Evolutionary conservation across 2,113 vertebrate genomes (phyloP).

Genomic region (Leptobrachium leishanense): DNA sequence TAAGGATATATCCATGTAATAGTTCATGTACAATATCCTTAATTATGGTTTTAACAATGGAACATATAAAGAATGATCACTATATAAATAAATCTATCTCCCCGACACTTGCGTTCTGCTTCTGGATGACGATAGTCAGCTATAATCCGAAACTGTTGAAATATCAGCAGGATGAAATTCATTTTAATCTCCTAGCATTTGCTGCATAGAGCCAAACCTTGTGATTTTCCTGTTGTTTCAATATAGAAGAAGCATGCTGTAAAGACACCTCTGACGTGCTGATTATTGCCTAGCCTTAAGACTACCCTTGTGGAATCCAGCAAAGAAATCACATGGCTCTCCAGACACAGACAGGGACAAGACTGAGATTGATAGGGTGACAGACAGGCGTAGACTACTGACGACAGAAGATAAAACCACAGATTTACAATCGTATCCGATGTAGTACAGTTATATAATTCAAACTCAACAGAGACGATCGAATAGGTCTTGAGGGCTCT

Average conservation of each 20-base stretch:
- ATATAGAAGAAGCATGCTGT: background rate
- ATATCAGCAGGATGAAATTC: background rate
- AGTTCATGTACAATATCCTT: too few relatives aligned
- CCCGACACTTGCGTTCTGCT: background rate
- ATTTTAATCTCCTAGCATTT: background rate
- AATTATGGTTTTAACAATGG: background rate
- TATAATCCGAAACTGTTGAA: background rate
- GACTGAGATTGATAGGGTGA: background rate
- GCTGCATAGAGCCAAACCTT: background rate
- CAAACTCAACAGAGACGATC: too few relatives aligned
- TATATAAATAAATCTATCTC: background rate
- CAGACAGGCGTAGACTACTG: background rate
- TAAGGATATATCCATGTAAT: too few relatives aligned
- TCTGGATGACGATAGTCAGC: background rate
- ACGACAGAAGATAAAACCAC: too few relatives aligned
- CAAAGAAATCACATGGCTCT: background rate
- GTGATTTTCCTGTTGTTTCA: conserved; percentile 5
- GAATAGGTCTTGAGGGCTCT: too few relatives aligned
- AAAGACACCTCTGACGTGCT: background rate
- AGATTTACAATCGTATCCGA: too few relatives aligned
- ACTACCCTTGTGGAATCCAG: background rate
- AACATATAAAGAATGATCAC: background rate
- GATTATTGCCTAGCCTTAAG: background rate
- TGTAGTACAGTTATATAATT: too few relatives aligned
- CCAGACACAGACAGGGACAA: background rate